These are phyloP conservation scores for Spea multiplicata DNA, from an alignment of 2,113 vertebrate genomes.

Conservation along the genomic window DNA sequence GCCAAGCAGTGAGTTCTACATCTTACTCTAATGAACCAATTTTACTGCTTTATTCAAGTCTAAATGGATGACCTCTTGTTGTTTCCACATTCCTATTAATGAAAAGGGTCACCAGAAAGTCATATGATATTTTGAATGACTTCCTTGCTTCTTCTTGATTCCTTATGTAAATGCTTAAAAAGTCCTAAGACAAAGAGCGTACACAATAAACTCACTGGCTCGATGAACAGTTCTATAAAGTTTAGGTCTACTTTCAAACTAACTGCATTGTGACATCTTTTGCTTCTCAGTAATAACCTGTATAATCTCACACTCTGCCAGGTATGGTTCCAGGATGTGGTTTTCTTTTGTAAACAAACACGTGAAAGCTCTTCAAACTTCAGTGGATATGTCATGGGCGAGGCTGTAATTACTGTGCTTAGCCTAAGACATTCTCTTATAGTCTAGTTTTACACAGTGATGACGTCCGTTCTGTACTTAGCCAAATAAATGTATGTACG, in stretches of 20 bases:
- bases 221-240: slow-evolving; percentile 1
- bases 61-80: no score
- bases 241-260: not conserved
- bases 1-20: no score
- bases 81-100: no score
- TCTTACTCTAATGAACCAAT: no score
- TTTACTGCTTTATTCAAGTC: no score
- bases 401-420: slow-evolving; percentile 22
- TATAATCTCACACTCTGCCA: slow-evolving; percentile 53
- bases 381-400: not conserved
- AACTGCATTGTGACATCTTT: slow-evolving; percentile 3
- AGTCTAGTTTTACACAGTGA: slow-evolving; percentile 3
- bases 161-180: no score
- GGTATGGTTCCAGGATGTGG: slow-evolving; percentile 56
- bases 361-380: slow-evolving; percentile 45
- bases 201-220: not conserved
- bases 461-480: slow-evolving; percentile 29
- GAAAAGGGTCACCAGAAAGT: no score
- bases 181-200: no score
- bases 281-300: slow-evolving; percentile 1
- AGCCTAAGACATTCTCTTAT: slow-evolving; percentile 17
- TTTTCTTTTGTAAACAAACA: slow-evolving; percentile 52
- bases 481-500: not conserved
- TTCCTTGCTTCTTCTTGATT: no score
- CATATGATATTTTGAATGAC: no score